A percentile compares a stretch with the other conserved stretches of the same genome.
Conservation (phyloP, 1,140 invertebrate species). For the Trachymyrmex cornetzi region DNA sequence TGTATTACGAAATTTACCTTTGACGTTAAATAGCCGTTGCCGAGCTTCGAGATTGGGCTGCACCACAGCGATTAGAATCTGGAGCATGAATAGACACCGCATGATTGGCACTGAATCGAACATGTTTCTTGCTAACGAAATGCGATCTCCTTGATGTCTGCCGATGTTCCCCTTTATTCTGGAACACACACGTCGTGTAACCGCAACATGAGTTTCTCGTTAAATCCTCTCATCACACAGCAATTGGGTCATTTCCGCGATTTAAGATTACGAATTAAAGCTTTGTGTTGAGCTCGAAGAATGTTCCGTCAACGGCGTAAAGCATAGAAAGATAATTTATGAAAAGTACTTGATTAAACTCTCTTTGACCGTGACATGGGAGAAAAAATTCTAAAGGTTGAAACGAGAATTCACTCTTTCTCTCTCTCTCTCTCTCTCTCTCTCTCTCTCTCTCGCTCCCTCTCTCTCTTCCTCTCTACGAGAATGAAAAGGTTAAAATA, state of each 20-base stretch:
- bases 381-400: not conserved
- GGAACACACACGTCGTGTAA: constrained; percentile 47
- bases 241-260: constrained; percentile 29
- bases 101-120: constrained; percentile 66
- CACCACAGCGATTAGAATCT: constrained; percentile 66
- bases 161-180: constrained; percentile 40
- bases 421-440: not conserved
- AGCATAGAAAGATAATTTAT: constrained; percentile 21
- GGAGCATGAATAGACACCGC: constrained; percentile 71
- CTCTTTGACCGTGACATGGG: not conserved
- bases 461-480: not conserved
- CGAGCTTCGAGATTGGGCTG: constrained; percentile 61
- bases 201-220: constrained; percentile 25
- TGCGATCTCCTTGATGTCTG: constrained; percentile 33
- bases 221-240: constrained; percentile 30
- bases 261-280: constrained; percentile 41
- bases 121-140: constrained; percentile 44
- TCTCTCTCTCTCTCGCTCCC: not conserved
- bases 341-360: constrained; percentile 47
- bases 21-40: constrained; percentile 58
- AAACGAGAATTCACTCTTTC: not conserved
- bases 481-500: constrained; percentile 1
- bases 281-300: constrained; percentile 15
- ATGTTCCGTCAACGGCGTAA: not conserved
- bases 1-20: constrained; percentile 67